Evolutionary conservation across 64 coral and sea anemone species (phyloP), one percentile per base, ranked within the genome.

Genomic region (Montipora foliosa): DNA sequence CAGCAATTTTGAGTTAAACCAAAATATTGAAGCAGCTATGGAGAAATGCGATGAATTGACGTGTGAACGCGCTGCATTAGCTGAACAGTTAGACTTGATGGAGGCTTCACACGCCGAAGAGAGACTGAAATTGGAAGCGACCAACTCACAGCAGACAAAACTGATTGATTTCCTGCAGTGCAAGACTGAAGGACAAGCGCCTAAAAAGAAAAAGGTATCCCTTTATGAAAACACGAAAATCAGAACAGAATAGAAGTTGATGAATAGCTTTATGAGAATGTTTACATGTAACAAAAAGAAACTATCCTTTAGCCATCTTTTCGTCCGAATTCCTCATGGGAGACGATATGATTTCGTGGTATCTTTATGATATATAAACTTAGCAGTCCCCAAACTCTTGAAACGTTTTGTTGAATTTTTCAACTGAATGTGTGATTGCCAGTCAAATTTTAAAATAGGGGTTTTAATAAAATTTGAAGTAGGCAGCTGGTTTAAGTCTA

Each of bases 141-240:
- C 98, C 3, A 96, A 81, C 17, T 93, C 98, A 55, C 98, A 99
- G 15, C 98, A 99, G 76, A 94, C 95, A 5, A 99, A 99, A 13
- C 92, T 99, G 16, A 99, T 99, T 22, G 98, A 99, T 79, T 99
- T 99, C 59, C 80, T 99, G 11, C 98, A 99, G 75, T 99, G 91
- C 15, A 99, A 99, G 79, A 73, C 94, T 2, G 98, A 99, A 76
- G 86, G 92, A 16, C 89, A 84, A 47, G 75, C 79, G 3, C 74
- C 92, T 17, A 99, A 99, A 25, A 98, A 98, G 93, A 98, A 88
- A 70, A 98, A 98, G 93, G 95, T 97, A 24, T 8, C 21, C 13
- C 14, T 68, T n/a, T 14, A 67, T 67, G 62, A 67, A 67, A 2
- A 29, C 21, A 24, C 4, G 21, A 71, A 71, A 0, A 71, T 6